Evolutionary conservation across 2,797 vertebrate species (phyloP).

Genomic region (Eleutherodactylus coqui): DNA sequence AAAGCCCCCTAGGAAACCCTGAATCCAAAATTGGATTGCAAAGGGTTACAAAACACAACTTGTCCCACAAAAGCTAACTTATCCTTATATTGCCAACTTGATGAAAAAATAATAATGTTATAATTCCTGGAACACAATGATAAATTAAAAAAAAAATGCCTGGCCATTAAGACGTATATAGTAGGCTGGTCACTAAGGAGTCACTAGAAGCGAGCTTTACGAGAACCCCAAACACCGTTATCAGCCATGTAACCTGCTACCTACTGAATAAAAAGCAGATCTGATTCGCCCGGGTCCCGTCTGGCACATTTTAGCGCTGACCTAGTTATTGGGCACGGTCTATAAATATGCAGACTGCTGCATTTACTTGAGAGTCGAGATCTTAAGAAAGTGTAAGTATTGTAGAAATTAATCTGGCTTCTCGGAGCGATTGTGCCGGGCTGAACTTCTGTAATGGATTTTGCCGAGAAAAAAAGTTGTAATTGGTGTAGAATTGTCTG

Average conservation of each 20-base stretch:
- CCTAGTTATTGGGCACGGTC: background rate
- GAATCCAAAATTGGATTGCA: too few relatives aligned
- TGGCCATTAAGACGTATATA: too few relatives aligned
- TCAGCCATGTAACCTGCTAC: background rate
- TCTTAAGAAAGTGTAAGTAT: constrained; percentile 26
- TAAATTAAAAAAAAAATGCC: too few relatives aligned
- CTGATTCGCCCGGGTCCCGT: background rate
- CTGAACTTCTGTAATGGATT: constrained; percentile 33
- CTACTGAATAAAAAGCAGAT: background rate
- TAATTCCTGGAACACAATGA: too few relatives aligned
- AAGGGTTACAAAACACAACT: too few relatives aligned
- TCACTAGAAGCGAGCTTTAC: too few relatives aligned
- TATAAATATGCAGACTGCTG: background rate
- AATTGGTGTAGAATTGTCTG: constrained; percentile 40
- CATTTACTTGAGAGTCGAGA: background rate
- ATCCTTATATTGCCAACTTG: too few relatives aligned
- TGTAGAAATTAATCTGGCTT: background rate
- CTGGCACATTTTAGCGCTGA: background rate
- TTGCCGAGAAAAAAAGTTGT: constrained; percentile 48
- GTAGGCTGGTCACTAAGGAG: too few relatives aligned
- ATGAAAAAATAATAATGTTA: too few relatives aligned
- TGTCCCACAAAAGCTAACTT: too few relatives aligned
- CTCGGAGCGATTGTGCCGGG: constrained; percentile 4
- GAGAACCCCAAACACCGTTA: background rate
- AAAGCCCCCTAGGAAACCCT: too few relatives aligned